These are phyloP conservation scores for Tachina grossa DNA, from an alignment of 2,888 invertebrate species.

Conservation along the genomic window DNA sequence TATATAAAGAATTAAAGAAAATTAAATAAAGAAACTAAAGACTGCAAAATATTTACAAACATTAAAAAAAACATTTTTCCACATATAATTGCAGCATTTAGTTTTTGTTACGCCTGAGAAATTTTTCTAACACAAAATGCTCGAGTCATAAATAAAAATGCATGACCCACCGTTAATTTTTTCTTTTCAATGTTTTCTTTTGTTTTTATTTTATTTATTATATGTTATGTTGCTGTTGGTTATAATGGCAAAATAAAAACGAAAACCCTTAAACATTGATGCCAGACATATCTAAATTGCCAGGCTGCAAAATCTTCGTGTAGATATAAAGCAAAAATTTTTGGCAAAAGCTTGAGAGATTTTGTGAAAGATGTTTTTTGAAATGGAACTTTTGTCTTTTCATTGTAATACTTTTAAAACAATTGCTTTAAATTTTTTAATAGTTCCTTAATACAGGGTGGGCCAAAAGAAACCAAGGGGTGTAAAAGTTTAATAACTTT, in stretches of 20 bases:
- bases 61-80: constrained; percentile 52
- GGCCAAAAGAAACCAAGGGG: no score
- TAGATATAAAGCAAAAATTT: no score
- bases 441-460: no score
- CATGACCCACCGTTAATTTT: constrained; percentile 9
- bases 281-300: neutral
- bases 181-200: constrained; percentile 23
- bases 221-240: neutral
- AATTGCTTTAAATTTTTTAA: no score
- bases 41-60: constrained; percentile 43
- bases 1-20: neutral
- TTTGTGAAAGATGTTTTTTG: no score
- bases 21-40: constrained; percentile 8
- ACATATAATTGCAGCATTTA: constrained; percentile 68
- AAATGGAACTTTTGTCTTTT: no score
- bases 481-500: no score
- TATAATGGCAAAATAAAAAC: neutral
- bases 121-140: constrained; percentile 60
- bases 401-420: no score
- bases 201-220: constrained; percentile 1
- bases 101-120: constrained; percentile 65
- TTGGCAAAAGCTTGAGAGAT: no score
- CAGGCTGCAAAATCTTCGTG: neutral
- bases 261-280: neutral
- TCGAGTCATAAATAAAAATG: constrained; percentile 44